Evolutionary conservation across 1,140 invertebrate genomes (phyloP).

Genomic region (Drosophila sucinea): DNA sequence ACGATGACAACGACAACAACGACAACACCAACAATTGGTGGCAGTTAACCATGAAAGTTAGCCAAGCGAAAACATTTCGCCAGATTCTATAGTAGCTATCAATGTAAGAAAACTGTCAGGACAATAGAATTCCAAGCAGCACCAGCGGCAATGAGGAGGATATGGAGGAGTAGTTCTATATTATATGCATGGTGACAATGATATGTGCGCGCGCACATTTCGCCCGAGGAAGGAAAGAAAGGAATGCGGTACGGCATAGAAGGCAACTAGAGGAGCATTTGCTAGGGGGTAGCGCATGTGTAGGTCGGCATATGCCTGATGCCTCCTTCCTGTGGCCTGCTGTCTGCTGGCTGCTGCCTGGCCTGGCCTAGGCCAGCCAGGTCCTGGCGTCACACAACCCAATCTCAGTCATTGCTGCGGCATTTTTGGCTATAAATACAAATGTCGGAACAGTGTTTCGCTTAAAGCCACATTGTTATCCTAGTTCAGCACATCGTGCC

Average conservation of each 20-base stretch:
- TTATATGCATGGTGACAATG: constrained; percentile 50
- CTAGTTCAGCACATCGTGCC: constrained; percentile 69
- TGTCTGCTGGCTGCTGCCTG: not conserved
- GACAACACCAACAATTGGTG: constrained; percentile 28
- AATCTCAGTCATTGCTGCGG: constrained; percentile 58
- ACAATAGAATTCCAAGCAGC: constrained; percentile 37
- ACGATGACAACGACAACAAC: constrained; percentile 38
- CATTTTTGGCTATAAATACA: constrained; percentile 79
- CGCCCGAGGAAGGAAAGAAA: not conserved
- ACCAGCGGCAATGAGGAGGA: constrained; percentile 28
- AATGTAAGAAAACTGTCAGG: constrained; percentile 49
- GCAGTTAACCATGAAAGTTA: constrained; percentile 70
- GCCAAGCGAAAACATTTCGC: constrained; percentile 73
- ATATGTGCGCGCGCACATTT: constrained; percentile 65
- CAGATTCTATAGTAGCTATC: constrained; percentile 44
- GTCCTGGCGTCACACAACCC: constrained; percentile 65
- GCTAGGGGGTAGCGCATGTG: constrained; percentile 59
- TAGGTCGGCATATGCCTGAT: constrained; percentile 53
- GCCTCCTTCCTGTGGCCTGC: not conserved
- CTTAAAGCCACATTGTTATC: constrained; percentile 82
- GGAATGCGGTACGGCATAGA: constrained; percentile 54
- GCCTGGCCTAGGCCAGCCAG: constrained; percentile 9
- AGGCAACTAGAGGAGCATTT: constrained; percentile 47
- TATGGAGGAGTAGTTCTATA: constrained; percentile 21
- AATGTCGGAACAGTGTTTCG: constrained; percentile 76